Evolutionary conservation across 2,888 invertebrate genomes (phyloP), one percentile per base, ranked within the genome.

Genomic region (Eristalinus sepulchralis): DNA sequence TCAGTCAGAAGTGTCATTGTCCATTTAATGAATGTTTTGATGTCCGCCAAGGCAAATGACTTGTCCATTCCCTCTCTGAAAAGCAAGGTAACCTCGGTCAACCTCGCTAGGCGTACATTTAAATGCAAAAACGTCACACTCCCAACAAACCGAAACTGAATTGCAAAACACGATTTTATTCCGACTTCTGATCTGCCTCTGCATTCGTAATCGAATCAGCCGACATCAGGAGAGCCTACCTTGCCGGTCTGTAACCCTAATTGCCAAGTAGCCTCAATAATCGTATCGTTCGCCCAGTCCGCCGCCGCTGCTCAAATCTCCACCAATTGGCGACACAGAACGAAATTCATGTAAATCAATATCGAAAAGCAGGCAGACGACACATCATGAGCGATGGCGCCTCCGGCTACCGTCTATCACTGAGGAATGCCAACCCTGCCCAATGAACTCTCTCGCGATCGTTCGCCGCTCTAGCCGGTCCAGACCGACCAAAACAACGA

Each of bases 231-330:
- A 66, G 22, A 8, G 31, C 27, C 20, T 60, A 76, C 71, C 71
- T 76, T 53, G 55, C 3, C 55, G 78, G 83, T 78, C 78, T 78
- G 57, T 83, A 71, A 83, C 83, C 83, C 68, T 72, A 83, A 83
- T 78, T 72, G 71, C 59, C 55, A 11, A 59, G 68, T 76, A 71
- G 39, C 81, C 75, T 59, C 71, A 82, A 82, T 66, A 66, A 67
- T 36, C 64, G 66, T 60, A 57, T 34, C 57, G 11, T 5, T 55
- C 27, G 27, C 5, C 5, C 27, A 27, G 2, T 27, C 5, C 27
- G 27, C 27, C 27, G 27, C 27, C 5, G 27, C 27, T 27, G 27
- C 27, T 27, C 27, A 27, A 27, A 27, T 27, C 27, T 27, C 27
- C 5, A 27, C 27, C 31, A 10, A 62, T 62, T 55, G 33, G 57